A percentile compares a stretch with the other conserved stretches of the same genome.
Conservation (phyloP, 1,140 invertebrate species). For the Ceratosolen fusciceps region DNA sequence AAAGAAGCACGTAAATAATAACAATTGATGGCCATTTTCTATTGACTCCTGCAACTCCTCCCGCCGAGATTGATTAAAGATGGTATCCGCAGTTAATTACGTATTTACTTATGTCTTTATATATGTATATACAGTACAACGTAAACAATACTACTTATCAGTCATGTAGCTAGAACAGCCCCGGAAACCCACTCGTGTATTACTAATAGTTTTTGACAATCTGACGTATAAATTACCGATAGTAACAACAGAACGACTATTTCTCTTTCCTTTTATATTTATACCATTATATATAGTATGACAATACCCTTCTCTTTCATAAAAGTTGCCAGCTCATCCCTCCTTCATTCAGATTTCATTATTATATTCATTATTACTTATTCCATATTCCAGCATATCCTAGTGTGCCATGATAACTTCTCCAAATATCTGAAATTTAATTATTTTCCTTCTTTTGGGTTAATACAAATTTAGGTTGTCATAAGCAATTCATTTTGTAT, state of each 20-base stretch:
- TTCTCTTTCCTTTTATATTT: too few species aligned
- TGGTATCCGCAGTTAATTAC: neutral
- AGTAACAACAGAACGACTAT: neutral
- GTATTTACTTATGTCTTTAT: neutral
- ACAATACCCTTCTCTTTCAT: too few species aligned
- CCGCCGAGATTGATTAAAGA: neutral
- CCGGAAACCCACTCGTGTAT: constrained; percentile 24
- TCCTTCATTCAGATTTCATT: too few species aligned
- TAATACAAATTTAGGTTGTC: too few species aligned
- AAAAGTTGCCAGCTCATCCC: too few species aligned
- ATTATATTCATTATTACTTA: too few species aligned
- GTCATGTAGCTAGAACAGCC: constrained; percentile 41
- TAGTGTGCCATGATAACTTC: too few species aligned
- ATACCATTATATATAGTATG: too few species aligned
- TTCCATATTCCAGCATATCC: too few species aligned
- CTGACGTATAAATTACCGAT: neutral
- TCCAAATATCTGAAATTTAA: too few species aligned
- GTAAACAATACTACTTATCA: neutral
- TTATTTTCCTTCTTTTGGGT: too few species aligned
- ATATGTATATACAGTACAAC: neutral
- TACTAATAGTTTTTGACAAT: constrained; percentile 11
- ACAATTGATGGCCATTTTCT: neutral
- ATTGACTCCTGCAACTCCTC: neutral
- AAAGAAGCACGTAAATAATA: neutral
- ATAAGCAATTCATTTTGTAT: too few species aligned